phyloP scores from a whole-genome alignment of 2,888 invertebrate species.

The Leptopilina drosophilae region DNA sequence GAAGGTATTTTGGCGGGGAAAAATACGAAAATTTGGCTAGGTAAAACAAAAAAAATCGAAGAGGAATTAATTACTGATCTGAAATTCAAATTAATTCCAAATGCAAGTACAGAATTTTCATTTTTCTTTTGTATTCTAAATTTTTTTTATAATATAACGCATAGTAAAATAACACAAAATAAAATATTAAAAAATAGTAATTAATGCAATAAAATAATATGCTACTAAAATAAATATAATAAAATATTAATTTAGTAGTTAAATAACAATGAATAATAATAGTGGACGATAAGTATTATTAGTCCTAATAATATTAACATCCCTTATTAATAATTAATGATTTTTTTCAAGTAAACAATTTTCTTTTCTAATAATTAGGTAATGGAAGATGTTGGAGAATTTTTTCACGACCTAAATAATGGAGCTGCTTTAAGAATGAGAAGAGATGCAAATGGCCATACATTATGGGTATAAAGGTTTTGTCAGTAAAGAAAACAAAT shows the following conservation, averaged over 20 bases:
- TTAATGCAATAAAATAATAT: no score
- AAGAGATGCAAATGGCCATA: conserved; percentile 44
- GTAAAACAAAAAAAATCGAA: conserved; percentile 6
- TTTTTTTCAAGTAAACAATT: no score
- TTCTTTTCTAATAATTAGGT: conserved; percentile 48
- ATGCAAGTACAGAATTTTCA: background rate
- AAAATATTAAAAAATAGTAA: no score
- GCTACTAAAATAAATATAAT: no score
- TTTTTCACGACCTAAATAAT: conserved; percentile 57
- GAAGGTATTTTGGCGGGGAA: background rate
- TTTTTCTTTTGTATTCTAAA: no score
- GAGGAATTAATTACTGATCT: background rate
- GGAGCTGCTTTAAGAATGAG: conserved; percentile 59
- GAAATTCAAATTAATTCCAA: conserved; percentile 1
- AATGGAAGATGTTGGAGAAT: conserved; percentile 42
- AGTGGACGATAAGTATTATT: no score
- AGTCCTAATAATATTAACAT: no score
- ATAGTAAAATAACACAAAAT: no score
- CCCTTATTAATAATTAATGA: no score
- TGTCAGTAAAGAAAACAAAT: background rate
- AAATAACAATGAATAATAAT: no score
- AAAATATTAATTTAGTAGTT: no score
- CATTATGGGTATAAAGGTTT: background rate
- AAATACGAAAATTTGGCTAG: background rate
- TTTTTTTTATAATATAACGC: no score